Evolutionary conservation across 2,888 invertebrate genomes (phyloP).

Genomic region (Octodonta nipae): DNA sequence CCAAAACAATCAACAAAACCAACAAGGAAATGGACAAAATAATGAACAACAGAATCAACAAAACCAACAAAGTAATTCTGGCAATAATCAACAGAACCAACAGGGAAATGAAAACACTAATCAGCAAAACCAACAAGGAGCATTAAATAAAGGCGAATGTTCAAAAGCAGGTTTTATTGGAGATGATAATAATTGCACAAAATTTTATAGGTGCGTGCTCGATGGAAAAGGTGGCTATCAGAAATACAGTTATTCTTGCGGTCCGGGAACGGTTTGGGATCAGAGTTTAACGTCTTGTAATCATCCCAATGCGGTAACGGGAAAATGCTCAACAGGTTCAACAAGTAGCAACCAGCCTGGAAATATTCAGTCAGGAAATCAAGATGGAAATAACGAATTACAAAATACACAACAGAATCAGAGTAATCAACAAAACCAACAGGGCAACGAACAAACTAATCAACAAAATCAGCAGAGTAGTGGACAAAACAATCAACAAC

Average conservation of each 20-base stretch:
- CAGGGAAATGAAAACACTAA: conserved; percentile 8
- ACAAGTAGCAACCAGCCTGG: conserved; percentile 10
- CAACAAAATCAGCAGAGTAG: conserved; percentile 6
- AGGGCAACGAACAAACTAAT: not conserved
- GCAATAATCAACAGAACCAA: conserved; percentile 8
- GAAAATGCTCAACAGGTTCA: conserved; percentile 16
- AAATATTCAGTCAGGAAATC: no score
- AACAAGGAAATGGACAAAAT: conserved; percentile 6
- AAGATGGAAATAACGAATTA: no score
- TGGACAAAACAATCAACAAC: conserved; percentile 2
- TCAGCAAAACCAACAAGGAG: conserved; percentile 10
- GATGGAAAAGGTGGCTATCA: conserved; percentile 45
- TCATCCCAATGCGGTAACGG: conserved; percentile 45
- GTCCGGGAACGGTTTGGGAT: conserved; percentile 66
- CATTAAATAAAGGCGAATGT: no score
- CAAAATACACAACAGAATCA: conserved; percentile 3
- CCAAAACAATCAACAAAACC: conserved; percentile 6
- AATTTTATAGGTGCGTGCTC: conserved; percentile 62
- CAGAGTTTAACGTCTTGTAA: conserved; percentile 53
- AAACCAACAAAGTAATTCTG: conserved; percentile 4
- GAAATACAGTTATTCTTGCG: conserved; percentile 58
- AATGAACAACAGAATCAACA: conserved; percentile 9
- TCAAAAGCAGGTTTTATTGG: conserved; percentile 55
- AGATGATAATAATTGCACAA: conserved; percentile 53
- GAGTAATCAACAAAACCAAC: not conserved